Evolutionary conservation across 2,888 invertebrate genomes (phyloP).

Genomic region (Ferrisia virgata): DNA sequence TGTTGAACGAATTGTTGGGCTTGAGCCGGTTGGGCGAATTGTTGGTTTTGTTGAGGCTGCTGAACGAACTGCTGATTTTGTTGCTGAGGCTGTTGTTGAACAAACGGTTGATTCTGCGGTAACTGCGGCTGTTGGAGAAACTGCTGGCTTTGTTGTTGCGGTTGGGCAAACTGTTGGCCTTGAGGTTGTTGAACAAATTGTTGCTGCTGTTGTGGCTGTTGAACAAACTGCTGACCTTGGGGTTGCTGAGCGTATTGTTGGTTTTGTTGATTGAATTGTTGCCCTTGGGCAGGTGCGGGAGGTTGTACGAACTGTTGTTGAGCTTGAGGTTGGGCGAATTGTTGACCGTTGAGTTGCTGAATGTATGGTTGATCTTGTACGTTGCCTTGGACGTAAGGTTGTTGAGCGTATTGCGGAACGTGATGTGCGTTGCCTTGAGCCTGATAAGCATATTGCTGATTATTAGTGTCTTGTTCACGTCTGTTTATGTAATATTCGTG

Average conservation of each 20-base stretch:
- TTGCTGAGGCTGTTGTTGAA: conserved; percentile 48
- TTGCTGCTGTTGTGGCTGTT: conserved; percentile 44
- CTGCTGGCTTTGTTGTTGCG: background rate
- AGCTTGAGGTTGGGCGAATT: conserved; percentile 47
- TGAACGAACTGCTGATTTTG: conserved; percentile 50
- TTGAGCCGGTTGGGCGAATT: conserved; percentile 49
- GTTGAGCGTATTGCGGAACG: conserved; percentile 49
- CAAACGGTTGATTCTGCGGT: conserved; percentile 49
- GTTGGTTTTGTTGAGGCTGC: conserved; percentile 49
- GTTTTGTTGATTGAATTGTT: background rate
- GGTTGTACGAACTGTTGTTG: conserved; percentile 50
- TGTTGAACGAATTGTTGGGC: conserved; percentile 47
- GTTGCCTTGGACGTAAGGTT: too few relatives aligned
- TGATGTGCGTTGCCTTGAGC: conserved; percentile 47
- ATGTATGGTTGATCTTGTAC: conserved; percentile 50
- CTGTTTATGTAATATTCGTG: conserved; percentile 18
- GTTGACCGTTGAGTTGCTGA: conserved; percentile 49
- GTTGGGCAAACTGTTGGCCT: background rate
- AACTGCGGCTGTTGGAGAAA: background rate
- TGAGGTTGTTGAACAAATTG: conserved; percentile 48
- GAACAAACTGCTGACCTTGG: conserved; percentile 39
- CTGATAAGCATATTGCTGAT: conserved; percentile 49
- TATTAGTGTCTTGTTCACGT: conserved; percentile 45
- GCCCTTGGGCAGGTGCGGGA: conserved; percentile 49
- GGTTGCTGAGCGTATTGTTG: conserved; percentile 47